Evolutionary conservation across 2,797 vertebrate genomes (phyloP), one percentile per base, ranked within the genome.

Genomic region (Lithobates sylvaticus): DNA sequence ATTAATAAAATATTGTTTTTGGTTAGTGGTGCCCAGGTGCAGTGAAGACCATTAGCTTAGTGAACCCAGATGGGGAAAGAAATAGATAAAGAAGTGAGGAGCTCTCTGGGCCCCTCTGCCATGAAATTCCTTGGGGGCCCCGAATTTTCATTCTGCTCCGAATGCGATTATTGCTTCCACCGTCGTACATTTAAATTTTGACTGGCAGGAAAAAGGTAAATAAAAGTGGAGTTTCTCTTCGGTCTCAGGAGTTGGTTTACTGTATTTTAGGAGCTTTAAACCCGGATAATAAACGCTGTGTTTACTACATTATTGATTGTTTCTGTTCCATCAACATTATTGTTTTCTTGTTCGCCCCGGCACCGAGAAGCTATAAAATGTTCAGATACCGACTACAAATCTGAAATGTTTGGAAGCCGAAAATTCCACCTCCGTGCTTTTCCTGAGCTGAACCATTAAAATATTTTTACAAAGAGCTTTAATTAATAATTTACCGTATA

Each of bases 231-330:
- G 47, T 21, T 34, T 50, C 5, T 36, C 21, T 26, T 70, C 23
- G 16, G 21, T 42, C 26, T 74, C 32, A 73, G 61, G 69, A 9
- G 23, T 72, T 72, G 16, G 71, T 81, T 61, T 26, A 81, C 54
- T 73, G 58, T 73, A 42, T 39, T 42, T 54, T n/a, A 64, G n/a
- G 50, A 65, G n/a, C 54, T 73, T 61, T 82, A 82, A 29, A 73
- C 72, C 54, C 70, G 73, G 50, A 42, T 81, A 74, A 65, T 73
- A 82, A 73, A 82, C 70, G 42, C 74, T 73, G 58, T 29, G 70
- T 82, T 82, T 82, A 39, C 68, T 81, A 58, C 13, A 39, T 16
- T 72, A 72, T 81, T 72, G 69, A 81, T 81, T 39, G 78, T 71
- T 74, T 81, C 29, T 72, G 54, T 81, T 81, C 70, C 69, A 72